These are phyloP conservation scores for Himalopsyche kuldschensis DNA, from an alignment of 2,888 invertebrate species.

Conservation along the genomic window DNA sequence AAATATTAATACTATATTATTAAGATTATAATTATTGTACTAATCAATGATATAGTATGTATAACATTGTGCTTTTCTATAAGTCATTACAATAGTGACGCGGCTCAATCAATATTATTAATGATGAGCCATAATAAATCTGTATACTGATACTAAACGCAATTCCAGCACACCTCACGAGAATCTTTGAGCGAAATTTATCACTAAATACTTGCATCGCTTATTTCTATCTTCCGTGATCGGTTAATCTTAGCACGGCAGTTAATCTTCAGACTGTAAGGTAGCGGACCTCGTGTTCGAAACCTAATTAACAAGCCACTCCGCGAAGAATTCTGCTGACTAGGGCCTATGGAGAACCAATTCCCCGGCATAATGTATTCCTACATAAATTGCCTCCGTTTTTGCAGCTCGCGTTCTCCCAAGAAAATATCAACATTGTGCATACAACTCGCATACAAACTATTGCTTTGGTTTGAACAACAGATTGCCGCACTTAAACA, in stretches of 20 bases:
- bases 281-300: conserved; percentile 18
- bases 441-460: conserved; percentile 5
- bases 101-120: not conserved
- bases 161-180: not conserved
- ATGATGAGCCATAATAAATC: not conserved
- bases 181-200: not conserved
- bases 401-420: conserved; percentile 1
- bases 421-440: not conserved
- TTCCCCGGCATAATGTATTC: conserved; percentile 23
- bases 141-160: not conserved
- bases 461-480: not conserved
- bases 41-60: not conserved
- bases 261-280: conserved; percentile 8
- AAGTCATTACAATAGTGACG: not conserved
- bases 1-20: too few relatives aligned
- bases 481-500: not conserved
- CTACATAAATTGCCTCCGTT: conserved; percentile 27
- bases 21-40: too few relatives aligned
- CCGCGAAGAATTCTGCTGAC: conserved; percentile 5
- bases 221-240: conserved; percentile 15
- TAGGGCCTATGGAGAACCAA: not conserved
- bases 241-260: conserved; percentile 20
- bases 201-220: not conserved
- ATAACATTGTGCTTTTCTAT: not conserved
- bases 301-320: conserved; percentile 22